Evolutionary conservation across 1,140 invertebrate species (phyloP).

Genomic region (Tetragonula clypearis): DNA sequence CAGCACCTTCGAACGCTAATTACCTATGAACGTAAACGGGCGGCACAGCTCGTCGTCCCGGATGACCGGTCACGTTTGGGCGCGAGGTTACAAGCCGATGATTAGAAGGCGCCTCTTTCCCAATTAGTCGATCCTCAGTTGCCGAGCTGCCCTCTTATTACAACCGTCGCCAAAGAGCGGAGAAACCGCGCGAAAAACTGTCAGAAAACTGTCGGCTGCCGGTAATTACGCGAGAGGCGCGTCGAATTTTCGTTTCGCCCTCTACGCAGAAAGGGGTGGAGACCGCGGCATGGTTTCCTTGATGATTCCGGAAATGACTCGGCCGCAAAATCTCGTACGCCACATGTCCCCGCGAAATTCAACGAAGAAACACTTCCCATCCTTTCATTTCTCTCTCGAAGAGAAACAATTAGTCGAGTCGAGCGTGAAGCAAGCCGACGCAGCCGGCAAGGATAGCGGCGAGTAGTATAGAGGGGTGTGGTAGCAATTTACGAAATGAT

Average conservation of each 20-base stretch:
- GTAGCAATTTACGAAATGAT: slow-evolving; percentile 75
- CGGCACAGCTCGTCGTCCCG: slow-evolving; percentile 4
- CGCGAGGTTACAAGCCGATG: slow-evolving; percentile 54
- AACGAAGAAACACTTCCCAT: neutral
- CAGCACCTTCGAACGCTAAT: slow-evolving; percentile 65
- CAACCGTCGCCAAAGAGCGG: slow-evolving; percentile 48
- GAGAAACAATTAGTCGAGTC: slow-evolving; percentile 69
- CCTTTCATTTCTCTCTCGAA: slow-evolving; percentile 12
- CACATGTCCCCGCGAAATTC: slow-evolving; percentile 57
- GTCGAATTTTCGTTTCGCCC: slow-evolving; percentile 50
- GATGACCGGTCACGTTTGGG: slow-evolving; percentile 58
- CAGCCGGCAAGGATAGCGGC: slow-evolving; percentile 59
- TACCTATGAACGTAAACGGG: slow-evolving; percentile 55
- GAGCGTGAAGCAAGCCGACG: slow-evolving; percentile 71
- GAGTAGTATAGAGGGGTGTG: slow-evolving; percentile 61
- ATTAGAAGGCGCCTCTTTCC: slow-evolving; percentile 65
- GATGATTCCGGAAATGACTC: slow-evolving; percentile 40
- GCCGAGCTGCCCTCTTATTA: slow-evolving; percentile 62
- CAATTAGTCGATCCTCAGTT: slow-evolving; percentile 69
- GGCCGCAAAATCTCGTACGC: slow-evolving; percentile 45
- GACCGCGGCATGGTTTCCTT: slow-evolving; percentile 38
- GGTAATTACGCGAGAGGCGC: slow-evolving; percentile 56
- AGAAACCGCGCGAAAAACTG: slow-evolving; percentile 36
- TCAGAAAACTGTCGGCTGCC: slow-evolving; percentile 30
- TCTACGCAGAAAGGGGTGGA: slow-evolving; percentile 58